Conservation (phyloP, 2,888 invertebrate species). For the Sarcophaga variegata region DNA sequence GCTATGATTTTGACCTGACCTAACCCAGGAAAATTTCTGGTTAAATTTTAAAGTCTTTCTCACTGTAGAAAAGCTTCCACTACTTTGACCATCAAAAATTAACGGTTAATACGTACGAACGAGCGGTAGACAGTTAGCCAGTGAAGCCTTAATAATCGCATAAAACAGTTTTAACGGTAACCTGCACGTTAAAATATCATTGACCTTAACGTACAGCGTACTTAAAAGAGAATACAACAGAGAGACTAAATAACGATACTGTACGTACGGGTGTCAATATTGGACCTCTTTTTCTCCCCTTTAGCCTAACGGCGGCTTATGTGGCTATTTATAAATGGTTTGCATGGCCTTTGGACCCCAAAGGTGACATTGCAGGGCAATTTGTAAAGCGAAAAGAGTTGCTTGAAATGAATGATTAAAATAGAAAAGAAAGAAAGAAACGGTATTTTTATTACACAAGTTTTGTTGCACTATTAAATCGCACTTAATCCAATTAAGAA, state of each 20-base stretch:
- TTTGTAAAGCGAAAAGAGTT: constrained; percentile 2
- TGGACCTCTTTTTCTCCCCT: neutral
- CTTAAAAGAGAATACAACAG: too few relatives aligned
- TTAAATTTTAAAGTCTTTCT: too few relatives aligned
- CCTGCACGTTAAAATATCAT: constrained; percentile 51
- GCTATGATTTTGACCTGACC: too few relatives aligned
- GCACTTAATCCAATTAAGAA: constrained; percentile 66
- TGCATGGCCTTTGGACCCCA: neutral
- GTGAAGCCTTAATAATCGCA: constrained; percentile 67
- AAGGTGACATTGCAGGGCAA: constrained; percentile 55
- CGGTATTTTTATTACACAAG: constrained; percentile 34
- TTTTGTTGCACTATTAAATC: constrained; percentile 59
- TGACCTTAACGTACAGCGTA: constrained; percentile 54
- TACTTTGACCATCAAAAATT: constrained; percentile 52
- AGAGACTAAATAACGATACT: neutral
- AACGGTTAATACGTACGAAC: neutral
- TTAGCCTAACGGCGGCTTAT: neutral
- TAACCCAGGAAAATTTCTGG: too few relatives aligned
- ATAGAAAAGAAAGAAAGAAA: constrained; percentile 1
- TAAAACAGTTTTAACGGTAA: constrained; percentile 47
- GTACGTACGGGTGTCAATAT: neutral
- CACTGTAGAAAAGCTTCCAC: neutral
- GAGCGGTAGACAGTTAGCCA: neutral
- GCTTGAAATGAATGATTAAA: constrained; percentile 28
- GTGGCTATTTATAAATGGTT: neutral